Evolutionary conservation across 2,113 vertebrate genomes (phyloP), one percentile per base, ranked within the genome.

Genomic region (Leptobrachium leishanense): DNA sequence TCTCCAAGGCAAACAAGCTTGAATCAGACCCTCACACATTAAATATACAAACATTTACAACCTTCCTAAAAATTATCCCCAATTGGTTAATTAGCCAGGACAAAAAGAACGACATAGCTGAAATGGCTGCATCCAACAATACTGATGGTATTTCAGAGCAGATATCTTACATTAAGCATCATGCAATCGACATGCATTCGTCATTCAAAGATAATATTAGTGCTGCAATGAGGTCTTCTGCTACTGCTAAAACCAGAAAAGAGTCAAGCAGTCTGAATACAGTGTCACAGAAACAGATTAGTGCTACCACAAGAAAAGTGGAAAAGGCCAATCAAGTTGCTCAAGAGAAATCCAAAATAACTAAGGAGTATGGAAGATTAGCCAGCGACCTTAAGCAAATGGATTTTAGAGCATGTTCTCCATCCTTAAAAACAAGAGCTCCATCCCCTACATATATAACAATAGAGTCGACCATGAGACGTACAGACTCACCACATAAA

Each of bases 361-460:
- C 84, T 13, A 87, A 83, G 50, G 90, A 92, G 75, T 84, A 72
- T 75, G 86, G 83, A 66, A 86, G 81, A 62, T 87, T 90, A 20
- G 80, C 73, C 20, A 83, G 40, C 85, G 84, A 83, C 54, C 63
- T 65, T 72, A 93, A 84, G 82, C 77, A 84, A 4, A 69, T 85
- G 0, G 89, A 92, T 40, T 82, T 83, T 31, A 91, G 87, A 77
- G 69, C 83, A 15, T 86, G 88, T 6, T 92, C 93, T 10, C 92
- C 93, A 0, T 88, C 80, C 13, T 83, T 95, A 46, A 93, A 89
- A 85, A 92, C 88, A 84, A 87, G 91, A 1, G 89, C 94, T 0
- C 92, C 93, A 0, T 97, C 95, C 0, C 95, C 95, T 8, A 94
- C 93, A 2, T 96, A 93, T 66, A 96, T 97, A 80, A 95, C 92